Evolutionary conservation across 2,888 invertebrate species (phyloP).

Genomic region (Rotaria sp.): DNA sequence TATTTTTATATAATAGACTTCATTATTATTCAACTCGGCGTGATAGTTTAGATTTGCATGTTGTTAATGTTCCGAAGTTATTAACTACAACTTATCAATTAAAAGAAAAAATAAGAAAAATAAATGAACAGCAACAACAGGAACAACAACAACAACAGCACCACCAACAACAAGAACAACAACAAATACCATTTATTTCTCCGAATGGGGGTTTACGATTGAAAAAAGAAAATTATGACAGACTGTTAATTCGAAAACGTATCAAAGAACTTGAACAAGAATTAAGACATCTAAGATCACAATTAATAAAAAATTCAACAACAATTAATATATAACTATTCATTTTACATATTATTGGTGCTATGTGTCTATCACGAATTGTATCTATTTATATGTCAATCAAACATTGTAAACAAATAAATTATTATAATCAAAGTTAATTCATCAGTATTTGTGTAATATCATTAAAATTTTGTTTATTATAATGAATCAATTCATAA

Average conservation of each 20-base stretch:
- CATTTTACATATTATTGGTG: not conserved
- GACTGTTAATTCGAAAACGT: not conserved
- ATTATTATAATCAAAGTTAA: no score
- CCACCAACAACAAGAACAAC: no score
- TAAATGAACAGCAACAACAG: not conserved
- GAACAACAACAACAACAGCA: not conserved
- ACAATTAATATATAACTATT: not conserved
- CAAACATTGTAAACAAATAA: no score
- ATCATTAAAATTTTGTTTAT: no score
- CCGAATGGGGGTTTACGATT: not conserved
- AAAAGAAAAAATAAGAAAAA: not conserved
- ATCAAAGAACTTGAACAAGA: not conserved
- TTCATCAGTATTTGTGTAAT: no score
- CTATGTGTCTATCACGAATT: not conserved
- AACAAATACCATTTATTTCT: not conserved
- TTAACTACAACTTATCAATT: constrained; percentile 9
- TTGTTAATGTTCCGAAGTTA: constrained; percentile 20
- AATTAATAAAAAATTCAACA: not conserved
- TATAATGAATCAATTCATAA: no score
- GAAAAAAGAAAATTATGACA: not conserved
- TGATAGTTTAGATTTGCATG: constrained; percentile 27
- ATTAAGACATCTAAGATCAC: not conserved
- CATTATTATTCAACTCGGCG: constrained; percentile 21
- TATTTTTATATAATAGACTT: not conserved
- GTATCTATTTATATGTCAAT: not conserved